A percentile compares a stretch with the other conserved stretches of the same genome.
Conservation (phyloP, 2,888 invertebrate genomes). For the Phortica okadai region DNA sequence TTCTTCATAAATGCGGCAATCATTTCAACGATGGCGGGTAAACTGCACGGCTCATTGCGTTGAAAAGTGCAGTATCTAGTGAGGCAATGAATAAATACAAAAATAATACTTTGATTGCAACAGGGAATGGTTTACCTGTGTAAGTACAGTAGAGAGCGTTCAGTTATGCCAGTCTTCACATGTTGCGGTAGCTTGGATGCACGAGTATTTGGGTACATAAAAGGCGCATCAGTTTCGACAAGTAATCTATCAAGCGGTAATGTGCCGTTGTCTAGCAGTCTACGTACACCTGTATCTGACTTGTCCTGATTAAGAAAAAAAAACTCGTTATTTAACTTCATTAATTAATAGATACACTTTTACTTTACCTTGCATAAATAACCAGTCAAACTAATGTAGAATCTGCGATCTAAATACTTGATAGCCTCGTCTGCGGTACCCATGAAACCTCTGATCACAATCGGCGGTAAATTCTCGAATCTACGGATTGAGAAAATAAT, state of each 20-base stretch:
- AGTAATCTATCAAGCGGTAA: conserved; percentile 90
- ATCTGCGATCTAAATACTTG: conserved; percentile 89
- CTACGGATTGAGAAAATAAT: conserved; percentile 51
- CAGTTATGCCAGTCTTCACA: conserved; percentile 91
- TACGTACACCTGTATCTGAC: conserved; percentile 91
- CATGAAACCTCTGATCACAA: conserved; percentile 94
- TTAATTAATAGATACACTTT: neutral
- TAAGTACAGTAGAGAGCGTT: conserved; percentile 81
- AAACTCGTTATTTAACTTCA: neutral
- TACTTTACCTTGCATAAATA: conserved; percentile 73
- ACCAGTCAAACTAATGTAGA: conserved; percentile 90
- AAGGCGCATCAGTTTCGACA: conserved; percentile 96
- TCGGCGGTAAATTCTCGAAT: conserved; percentile 82
- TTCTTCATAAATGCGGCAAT: conserved; percentile 93
- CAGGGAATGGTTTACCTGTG: conserved; percentile 66
- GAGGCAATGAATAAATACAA: neutral
- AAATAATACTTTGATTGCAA: conserved; percentile 53
- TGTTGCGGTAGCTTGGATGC: conserved; percentile 93
- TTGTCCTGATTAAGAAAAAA: conserved; percentile 82
- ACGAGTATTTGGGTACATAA: conserved; percentile 96
- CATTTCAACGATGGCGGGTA: conserved; percentile 95
- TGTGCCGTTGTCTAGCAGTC: conserved; percentile 86
- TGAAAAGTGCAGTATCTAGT: conserved; percentile 93
- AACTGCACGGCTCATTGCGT: conserved; percentile 95
- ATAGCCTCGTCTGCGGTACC: conserved; percentile 90